Evolutionary conservation across 1,140 invertebrate genomes (phyloP), one percentile per base, ranked within the genome.

Genomic region (Popillia japonica): DNA sequence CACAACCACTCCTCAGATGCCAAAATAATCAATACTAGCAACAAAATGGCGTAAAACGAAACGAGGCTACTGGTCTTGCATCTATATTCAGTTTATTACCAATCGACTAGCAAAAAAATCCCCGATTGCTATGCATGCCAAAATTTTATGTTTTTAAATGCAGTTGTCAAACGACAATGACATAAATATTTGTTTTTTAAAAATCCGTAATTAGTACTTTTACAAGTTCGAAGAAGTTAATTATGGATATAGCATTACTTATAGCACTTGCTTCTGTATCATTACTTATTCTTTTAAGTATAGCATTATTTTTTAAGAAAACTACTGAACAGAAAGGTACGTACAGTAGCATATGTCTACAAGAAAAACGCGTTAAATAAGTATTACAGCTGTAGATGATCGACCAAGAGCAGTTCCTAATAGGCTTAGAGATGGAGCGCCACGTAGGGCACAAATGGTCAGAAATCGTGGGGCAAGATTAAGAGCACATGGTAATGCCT

Each of bases 401-500:
- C 55, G 81, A 48, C 75, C 80, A 7, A 79, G 80, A 74, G 79
- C 79, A 48, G 81, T 61, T 48, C 80, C 86, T 72, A 84, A 85
- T 77, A 83, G 87, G 72, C 11, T 22, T 22, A 75, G 80, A 68
- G 89, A 91, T 86, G 90, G 89, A 20, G 87, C 88, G 0, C 89
- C 89, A 14, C 86, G 90, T 64, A 86, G 91, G 80, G 90, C 90
- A 6, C 90, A 91, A 83, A 88, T 90, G 72, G 90, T 90, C 7
- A 87, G 91, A 72, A 92, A 91, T 85, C 89, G 91, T 82, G 89
- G 91, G 48, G 90, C 90, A 75, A 84, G 91, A 20, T 88, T 92
- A 84, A 87, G 89, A 86, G 89, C 88, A 11, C 89, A 89, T 87
- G 89, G 89, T 90, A 87, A 0, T 41, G 27, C 1, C 27, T 34